Conservation (phyloP, 2,888 invertebrate genomes). For the Pheosia gnoma region DNA sequence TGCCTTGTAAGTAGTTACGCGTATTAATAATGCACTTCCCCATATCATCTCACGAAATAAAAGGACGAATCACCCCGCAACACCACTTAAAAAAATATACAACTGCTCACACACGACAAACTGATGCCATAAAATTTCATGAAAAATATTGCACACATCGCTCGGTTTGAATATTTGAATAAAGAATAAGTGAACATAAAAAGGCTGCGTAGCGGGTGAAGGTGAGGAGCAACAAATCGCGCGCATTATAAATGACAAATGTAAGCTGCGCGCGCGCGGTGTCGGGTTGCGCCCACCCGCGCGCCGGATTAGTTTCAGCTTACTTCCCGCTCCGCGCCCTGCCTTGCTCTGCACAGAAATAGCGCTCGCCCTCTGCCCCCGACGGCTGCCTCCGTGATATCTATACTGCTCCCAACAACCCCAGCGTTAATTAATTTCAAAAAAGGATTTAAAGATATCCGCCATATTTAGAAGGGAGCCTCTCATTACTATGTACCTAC, state of each 20-base stretch:
- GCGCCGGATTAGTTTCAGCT: slow-evolving; percentile 79
- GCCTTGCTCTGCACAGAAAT: slow-evolving; percentile 47
- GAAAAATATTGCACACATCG: slow-evolving; percentile 72
- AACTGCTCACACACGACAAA: slow-evolving; percentile 57
- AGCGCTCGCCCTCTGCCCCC: slow-evolving; percentile 73
- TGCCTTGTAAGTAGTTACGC: neutral
- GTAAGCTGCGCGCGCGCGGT: slow-evolving; percentile 77
- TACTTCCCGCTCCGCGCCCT: slow-evolving; percentile 72
- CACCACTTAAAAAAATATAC: slow-evolving; percentile 45
- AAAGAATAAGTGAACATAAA: slow-evolving; percentile 78
- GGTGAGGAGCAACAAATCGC: slow-evolving; percentile 82
- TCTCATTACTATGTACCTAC: neutral
- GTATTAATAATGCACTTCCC: slow-evolving; percentile 1
- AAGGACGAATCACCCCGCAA: slow-evolving; percentile 27
- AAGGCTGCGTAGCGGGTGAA: slow-evolving; percentile 59
- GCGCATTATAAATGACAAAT: slow-evolving; percentile 84
- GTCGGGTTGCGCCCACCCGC: slow-evolving; percentile 81
- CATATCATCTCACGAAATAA: slow-evolving; percentile 27
- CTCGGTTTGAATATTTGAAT: slow-evolving; percentile 72
- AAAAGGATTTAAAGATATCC: slow-evolving; percentile 5
- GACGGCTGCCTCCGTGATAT: slow-evolving; percentile 61
- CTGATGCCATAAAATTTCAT: slow-evolving; percentile 66
- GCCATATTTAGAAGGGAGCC: neutral
- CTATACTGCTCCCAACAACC: slow-evolving; percentile 51
- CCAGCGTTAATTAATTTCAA: slow-evolving; percentile 12